These are phyloP conservation scores for Lissonota sp. DNA, from an alignment of 2,888 invertebrate genomes.

Conservation along the genomic window DNA sequence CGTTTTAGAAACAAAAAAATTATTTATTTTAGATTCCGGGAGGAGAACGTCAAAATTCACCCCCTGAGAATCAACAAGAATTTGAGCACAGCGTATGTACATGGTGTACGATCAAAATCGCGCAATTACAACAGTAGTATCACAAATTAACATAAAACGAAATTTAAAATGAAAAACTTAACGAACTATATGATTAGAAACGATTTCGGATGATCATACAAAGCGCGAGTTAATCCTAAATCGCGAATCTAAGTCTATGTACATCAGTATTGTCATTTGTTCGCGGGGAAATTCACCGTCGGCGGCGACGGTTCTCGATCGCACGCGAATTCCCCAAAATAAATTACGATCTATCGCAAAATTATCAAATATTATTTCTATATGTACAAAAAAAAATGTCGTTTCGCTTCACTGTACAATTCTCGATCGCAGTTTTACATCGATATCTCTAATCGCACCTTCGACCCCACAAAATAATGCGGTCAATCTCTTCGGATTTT, in stretches of 20 bases:
- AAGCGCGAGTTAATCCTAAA: constrained; percentile 1
- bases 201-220: neutral
- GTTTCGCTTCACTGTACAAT: neutral
- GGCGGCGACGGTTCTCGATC: constrained; percentile 21
- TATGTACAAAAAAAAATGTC: neutral
- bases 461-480: no score
- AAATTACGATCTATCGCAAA: constrained; percentile 5
- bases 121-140: constrained; percentile 21
- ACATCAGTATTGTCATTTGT: neutral
- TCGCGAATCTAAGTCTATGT: neutral
- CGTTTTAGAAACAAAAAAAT: no score
- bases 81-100: neutral
- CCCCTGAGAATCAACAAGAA: constrained; percentile 5
- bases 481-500: neutral
- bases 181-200: constrained; percentile 13
- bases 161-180: constrained; percentile 26
- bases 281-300: constrained; percentile 38
- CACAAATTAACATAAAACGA: constrained; percentile 31
- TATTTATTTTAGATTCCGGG: constrained; percentile 1
- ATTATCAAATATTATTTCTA: neutral
- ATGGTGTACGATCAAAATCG: neutral
- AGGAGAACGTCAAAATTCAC: neutral
- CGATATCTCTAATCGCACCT: no score
- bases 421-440: neutral
- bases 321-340: neutral